Evolutionary conservation across 1,140 invertebrate species (phyloP).

Genomic region (Phthorimaea operculella): DNA sequence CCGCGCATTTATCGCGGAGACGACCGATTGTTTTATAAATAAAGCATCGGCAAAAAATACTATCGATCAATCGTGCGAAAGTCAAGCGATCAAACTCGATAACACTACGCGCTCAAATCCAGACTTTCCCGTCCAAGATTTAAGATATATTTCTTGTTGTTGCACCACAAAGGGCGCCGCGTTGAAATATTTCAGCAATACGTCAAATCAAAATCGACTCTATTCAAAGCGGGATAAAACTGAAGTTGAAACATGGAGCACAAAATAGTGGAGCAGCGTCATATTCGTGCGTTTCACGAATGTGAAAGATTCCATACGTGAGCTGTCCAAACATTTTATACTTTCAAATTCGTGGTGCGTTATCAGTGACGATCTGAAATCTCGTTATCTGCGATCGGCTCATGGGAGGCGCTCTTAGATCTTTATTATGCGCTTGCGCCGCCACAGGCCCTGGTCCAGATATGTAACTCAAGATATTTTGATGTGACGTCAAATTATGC

Average conservation of each 20-base stretch:
- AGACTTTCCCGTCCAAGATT: constrained; percentile 25
- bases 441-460: constrained; percentile 16
- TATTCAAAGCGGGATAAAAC: not conserved
- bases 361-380: constrained; percentile 63
- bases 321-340: constrained; percentile 67
- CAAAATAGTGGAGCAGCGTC: constrained; percentile 28
- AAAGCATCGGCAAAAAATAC: constrained; percentile 63
- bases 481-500: constrained; percentile 47
- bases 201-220: not conserved
- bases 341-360: constrained; percentile 58
- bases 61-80: constrained; percentile 68
- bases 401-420: constrained; percentile 56
- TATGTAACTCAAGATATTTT: constrained; percentile 18
- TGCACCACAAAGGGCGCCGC: constrained; percentile 24
- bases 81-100: constrained; percentile 50
- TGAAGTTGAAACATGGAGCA: not conserved
- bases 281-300: constrained; percentile 52
- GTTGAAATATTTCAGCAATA: constrained; percentile 15
- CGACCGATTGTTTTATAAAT: constrained; percentile 67
- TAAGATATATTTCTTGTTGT: constrained; percentile 37
- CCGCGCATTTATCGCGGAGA: constrained; percentile 54
- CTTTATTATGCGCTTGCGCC: constrained; percentile 56
- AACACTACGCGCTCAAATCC: constrained; percentile 26
- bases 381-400: constrained; percentile 50
- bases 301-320: constrained; percentile 64